Base-by-base conservation (phyloP, 2,888 invertebrate genomes). In the Metopia argyrocephala region DNA sequence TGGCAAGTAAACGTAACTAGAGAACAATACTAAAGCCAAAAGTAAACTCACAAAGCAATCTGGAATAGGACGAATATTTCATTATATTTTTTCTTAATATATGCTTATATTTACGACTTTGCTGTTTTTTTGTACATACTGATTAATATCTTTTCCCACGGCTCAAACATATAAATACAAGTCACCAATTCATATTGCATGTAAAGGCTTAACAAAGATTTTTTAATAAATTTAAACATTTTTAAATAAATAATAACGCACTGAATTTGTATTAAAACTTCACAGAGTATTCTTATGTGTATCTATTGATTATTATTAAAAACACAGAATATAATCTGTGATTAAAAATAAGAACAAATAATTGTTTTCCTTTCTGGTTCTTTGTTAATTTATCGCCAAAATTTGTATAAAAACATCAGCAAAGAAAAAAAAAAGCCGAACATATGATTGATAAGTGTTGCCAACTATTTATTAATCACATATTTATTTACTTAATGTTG, bases 1-100 rank as follows among this genome's bases (percentile, higher is more conserved):
- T 1, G 93, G 93, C 80, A 93, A 88, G 85, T 92, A 93, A 3
- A 92, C 89, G 84, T 91, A 92, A 46, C 92, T 92, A 1, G 93
- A 93, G 86, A 92, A 93, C 15, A 92, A 87, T 28, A 92, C 89
- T 83, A 93, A 91, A 1, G 91, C 89, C 59, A 92, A 84, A 66
- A 92, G 89, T 1, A 91, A 85, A 9, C 92, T 83, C 9, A 93
- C 87, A 73, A 92, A 88, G 52, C 91, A 90, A 89, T 93, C 93
- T 91, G 85, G 0, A 84, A 82, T 15, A 79, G 31, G 20, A 31
- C 28, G 1, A 64, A 7, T 54, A 20, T 31, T 15, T 59, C 21
- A 20, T 31, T 38, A 21, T 25, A 3, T 3, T 5, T 21, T 31
- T 59, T 15, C 5, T 6, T 12, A 3, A 38, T 15, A 38, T 12